Base-by-base conservation (phyloP, 2,113 vertebrate genomes). In the Xenus cinereus region DNA sequence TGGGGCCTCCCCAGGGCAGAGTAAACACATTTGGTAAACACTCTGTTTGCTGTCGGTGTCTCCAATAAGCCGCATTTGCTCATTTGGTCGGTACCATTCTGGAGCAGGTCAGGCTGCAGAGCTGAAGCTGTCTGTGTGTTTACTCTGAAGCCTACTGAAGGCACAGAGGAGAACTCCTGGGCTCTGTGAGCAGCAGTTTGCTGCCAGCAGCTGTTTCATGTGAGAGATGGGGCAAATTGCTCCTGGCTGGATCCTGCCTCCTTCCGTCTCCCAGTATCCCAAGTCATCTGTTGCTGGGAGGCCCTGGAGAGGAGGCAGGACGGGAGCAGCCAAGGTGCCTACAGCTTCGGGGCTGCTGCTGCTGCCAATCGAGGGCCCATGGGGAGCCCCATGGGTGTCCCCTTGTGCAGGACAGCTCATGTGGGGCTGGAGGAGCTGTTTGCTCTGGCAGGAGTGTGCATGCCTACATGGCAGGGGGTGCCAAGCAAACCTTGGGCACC, bases 331-430 rank as follows among this genome's bases (percentile, higher is more conserved):
- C 11, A 21, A 67, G 39, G 27, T 6, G 14, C 22, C 73, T 69
- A 48, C 35, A 53, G 50, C n/a, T 32, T 60, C 10, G 23, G 27
- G 20, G 48, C 54, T 59, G 67, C 54, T 43, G 35, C 37, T 5
- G 39, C 33, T 1, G 0, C 41, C 0, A 1, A 24, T 24, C 1
- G 1, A 56, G 51, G 37, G 33, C 21, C 17, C 1, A 0, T 43
- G 75, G 60, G 37, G 51, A 48, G 23, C 22, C 26, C 41, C 1
- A 1, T 7, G 16, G 32, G 53, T 57, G 76, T 4, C 50, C 12
- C 18, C 2, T 21, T 32, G 53, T 33, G 57, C 79, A 68, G 57
- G 67, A 76, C 43, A 64, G 45, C 6, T 2, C 50, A 11, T 30
- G 27, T 0, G 3, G 30, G 45, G 39, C 63, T 43, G 76, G 53